phyloP scores from a whole-genome alignment of 2,113 vertebrate genomes.

The Oryzias woworae region DNA sequence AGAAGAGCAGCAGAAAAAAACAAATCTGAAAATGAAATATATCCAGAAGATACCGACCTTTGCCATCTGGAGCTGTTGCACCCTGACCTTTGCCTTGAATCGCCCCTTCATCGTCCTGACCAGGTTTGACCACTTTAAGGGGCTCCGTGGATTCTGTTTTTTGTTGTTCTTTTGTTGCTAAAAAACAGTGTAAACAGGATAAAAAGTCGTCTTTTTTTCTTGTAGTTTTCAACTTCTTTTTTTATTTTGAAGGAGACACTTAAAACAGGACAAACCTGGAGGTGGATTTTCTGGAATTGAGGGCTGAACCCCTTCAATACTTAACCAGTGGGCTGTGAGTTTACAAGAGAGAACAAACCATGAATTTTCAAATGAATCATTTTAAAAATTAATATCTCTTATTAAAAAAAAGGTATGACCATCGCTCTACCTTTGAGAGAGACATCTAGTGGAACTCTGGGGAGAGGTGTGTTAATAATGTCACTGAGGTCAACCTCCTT shows the following conservation, averaged over 20 bases:
- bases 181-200: background rate
- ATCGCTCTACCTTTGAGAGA: slow-evolving; percentile 84
- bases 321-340: slow-evolving; percentile 88
- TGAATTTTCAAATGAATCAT: background rate
- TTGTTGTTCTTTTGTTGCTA: slow-evolving; percentile 91
- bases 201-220: background rate
- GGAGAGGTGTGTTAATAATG: slow-evolving; percentile 92
- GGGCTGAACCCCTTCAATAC: slow-evolving; percentile 91
- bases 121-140: slow-evolving; percentile 87
- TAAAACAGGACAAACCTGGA: slow-evolving; percentile 76
- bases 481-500: slow-evolving; percentile 92
- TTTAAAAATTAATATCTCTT: background rate
- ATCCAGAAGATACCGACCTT: slow-evolving; percentile 76
- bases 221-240: background rate
- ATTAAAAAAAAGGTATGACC: background rate
- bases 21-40: background rate
- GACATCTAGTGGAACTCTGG: slow-evolving; percentile 89
- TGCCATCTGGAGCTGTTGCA: slow-evolving; percentile 76
- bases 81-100: slow-evolving; percentile 84
- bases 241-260: background rate
- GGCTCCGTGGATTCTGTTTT: slow-evolving; percentile 90
- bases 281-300: slow-evolving; percentile 92
- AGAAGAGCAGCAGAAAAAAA: background rate
- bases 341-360: background rate
- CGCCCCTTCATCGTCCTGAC: slow-evolving; percentile 85